Evolutionary conservation across 1,140 invertebrate species (phyloP).

Genomic region (Diachasma alloeum): DNA sequence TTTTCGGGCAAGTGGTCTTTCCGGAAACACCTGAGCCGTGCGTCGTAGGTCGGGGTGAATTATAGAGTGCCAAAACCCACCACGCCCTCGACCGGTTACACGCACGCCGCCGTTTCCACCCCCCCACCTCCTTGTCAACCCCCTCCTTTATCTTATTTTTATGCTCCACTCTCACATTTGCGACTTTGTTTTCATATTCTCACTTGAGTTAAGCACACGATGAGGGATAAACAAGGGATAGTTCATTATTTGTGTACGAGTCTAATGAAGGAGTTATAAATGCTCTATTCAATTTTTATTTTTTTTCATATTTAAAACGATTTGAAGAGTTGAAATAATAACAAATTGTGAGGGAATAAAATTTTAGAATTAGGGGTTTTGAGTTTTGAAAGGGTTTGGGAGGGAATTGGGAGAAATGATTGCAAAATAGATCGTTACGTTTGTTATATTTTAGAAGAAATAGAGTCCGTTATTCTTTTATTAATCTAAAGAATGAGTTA

Average conservation of each 20-base stretch:
- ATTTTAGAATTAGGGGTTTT: too few species aligned
- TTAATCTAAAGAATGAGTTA: too few species aligned
- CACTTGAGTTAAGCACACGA: not conserved
- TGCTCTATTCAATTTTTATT: too few species aligned
- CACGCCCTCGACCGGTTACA: conserved; percentile 27
- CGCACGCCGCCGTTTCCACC: not conserved
- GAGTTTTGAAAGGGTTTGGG: too few species aligned
- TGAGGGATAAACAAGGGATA: not conserved
- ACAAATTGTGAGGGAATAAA: too few species aligned
- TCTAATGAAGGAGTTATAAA: too few species aligned
- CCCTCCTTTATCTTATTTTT: not conserved
- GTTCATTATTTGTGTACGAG: not conserved
- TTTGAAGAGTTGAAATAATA: too few species aligned
- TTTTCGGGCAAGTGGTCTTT: not conserved
- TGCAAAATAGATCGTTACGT: too few species aligned
- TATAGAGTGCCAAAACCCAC: conserved; percentile 28
- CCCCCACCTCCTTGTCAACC: not conserved
- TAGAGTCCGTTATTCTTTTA: too few species aligned
- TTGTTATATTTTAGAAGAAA: too few species aligned
- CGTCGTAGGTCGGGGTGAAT: conserved; percentile 23
- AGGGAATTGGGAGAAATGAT: too few species aligned
- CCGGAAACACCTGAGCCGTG: conserved; percentile 17
- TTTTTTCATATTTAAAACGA: too few species aligned
- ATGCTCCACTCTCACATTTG: not conserved
- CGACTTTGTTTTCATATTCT: not conserved